A percentile compares a stretch with the other conserved stretches of the same genome.
Evolutionary conservation across 2,888 invertebrate species (phyloP).

Genomic region (Gonocerus acuteangulatus): DNA sequence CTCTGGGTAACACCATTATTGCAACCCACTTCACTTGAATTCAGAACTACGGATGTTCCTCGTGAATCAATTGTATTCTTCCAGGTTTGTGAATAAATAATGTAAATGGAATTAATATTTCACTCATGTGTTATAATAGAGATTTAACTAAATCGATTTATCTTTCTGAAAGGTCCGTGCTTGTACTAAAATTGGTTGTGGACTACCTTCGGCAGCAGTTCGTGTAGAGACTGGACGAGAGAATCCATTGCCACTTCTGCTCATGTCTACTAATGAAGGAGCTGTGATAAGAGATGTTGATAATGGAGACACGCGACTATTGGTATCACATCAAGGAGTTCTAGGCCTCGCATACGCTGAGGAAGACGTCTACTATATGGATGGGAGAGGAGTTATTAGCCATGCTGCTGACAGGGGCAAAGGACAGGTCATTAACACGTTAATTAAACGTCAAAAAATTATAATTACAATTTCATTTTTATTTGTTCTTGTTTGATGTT

Average conservation of each 20-base stretch:
- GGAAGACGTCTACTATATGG: conserved; percentile 68
- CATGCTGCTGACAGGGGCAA: conserved; percentile 4
- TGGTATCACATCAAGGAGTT: conserved; percentile 41
- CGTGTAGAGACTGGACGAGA: conserved; percentile 61
- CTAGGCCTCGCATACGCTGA: conserved; percentile 55
- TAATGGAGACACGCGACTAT: conserved; percentile 50
- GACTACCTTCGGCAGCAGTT: conserved; percentile 59
- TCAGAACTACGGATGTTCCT: conserved; percentile 51
- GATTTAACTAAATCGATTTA: neutral
- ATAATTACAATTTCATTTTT: too few species aligned
- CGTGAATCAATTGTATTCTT: conserved; percentile 61
- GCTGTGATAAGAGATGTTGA: conserved; percentile 72
- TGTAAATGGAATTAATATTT: neutral
- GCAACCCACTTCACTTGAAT: conserved; percentile 50
- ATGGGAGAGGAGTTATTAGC: conserved; percentile 39
- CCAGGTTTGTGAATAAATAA: conserved; percentile 47
- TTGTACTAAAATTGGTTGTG: conserved; percentile 68
- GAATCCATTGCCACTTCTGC: conserved; percentile 67
- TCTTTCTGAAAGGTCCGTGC: conserved; percentile 60
- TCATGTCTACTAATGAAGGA: conserved; percentile 64
- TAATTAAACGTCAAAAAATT: too few species aligned
- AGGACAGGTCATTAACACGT: neutral
- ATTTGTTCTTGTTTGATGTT: too few species aligned
- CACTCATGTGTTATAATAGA: neutral
- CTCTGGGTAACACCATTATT: conserved; percentile 45